Evolutionary conservation across 2,113 vertebrate species (phyloP).

Genomic region (Mirounga angustirostris): DNA sequence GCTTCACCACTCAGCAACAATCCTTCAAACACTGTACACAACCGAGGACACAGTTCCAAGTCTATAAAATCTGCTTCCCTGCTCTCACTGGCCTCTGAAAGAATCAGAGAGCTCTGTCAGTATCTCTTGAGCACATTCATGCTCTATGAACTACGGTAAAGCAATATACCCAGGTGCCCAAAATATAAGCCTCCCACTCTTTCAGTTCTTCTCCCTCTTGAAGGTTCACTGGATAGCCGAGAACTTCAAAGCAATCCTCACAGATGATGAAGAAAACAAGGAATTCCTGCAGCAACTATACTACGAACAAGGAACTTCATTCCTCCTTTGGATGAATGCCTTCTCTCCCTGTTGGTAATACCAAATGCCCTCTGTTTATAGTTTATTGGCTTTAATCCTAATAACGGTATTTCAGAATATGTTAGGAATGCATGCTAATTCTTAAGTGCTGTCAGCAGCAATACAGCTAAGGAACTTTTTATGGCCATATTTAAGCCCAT

Average conservation of each 20-base stretch:
- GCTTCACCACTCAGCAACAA: background rate
- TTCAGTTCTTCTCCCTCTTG: background rate
- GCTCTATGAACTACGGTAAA: background rate
- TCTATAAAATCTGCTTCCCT: background rate
- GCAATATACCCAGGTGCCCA: background rate
- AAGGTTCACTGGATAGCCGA: background rate
- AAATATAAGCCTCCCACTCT: background rate
- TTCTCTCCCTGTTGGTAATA: conserved; percentile 27
- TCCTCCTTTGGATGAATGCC: conserved; percentile 4
- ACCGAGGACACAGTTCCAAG: background rate
- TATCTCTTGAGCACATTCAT: background rate
- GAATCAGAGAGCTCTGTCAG: background rate
- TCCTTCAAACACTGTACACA: background rate
- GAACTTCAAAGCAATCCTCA: background rate
- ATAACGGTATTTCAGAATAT: conserved; percentile 14
- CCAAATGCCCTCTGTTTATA: conserved; percentile 21
- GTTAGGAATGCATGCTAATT: conserved; percentile 19
- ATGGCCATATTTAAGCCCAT: background rate
- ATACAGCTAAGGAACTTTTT: conserved; percentile 22
- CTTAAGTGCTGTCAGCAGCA: background rate
- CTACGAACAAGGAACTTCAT: background rate
- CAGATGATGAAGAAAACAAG: background rate
- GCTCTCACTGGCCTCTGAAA: background rate
- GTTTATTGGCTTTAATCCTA: conserved; percentile 25
- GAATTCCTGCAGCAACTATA: background rate